These are phyloP conservation scores for Phragmatobia fuliginosa DNA, from an alignment of 2,888 invertebrate genomes.

Conservation along the genomic window DNA sequence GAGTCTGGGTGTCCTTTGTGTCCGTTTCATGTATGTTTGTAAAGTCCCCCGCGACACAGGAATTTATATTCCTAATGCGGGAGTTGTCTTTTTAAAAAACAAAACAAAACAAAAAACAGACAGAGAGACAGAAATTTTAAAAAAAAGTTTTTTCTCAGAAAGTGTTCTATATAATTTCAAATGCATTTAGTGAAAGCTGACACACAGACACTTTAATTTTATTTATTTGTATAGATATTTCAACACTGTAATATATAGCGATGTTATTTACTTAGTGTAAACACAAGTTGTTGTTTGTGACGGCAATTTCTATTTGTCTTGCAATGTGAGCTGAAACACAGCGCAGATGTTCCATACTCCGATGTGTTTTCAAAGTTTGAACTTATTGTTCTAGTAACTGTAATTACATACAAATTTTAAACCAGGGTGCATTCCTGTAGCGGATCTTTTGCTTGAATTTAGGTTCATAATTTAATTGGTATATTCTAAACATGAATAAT, in stretches of 20 bases:
- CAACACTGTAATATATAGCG: not conserved
- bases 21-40: too few relatives aligned
- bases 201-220: too few relatives aligned
- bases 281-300: conserved; percentile 4
- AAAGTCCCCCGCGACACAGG: too few relatives aligned
- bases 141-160: too few relatives aligned
- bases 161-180: too few relatives aligned
- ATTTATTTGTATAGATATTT: too few relatives aligned
- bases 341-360: conserved; percentile 3
- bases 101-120: too few relatives aligned
- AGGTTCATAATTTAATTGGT: not conserved
- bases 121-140: too few relatives aligned
- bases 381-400: not conserved
- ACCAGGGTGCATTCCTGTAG: not conserved
- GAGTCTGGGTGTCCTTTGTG: too few relatives aligned
- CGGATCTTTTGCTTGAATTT: not conserved
- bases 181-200: too few relatives aligned
- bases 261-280: not conserved
- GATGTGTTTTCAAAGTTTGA: conserved; percentile 1
- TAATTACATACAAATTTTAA: not conserved
- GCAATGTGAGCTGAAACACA: not conserved
- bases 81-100: too few relatives aligned
- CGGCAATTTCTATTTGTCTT: conserved; percentile 6
- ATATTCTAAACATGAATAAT: not conserved
- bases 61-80: too few relatives aligned